Evolutionary conservation across 2,888 invertebrate species (phyloP).

Genomic region (Ophion slaviceki): DNA sequence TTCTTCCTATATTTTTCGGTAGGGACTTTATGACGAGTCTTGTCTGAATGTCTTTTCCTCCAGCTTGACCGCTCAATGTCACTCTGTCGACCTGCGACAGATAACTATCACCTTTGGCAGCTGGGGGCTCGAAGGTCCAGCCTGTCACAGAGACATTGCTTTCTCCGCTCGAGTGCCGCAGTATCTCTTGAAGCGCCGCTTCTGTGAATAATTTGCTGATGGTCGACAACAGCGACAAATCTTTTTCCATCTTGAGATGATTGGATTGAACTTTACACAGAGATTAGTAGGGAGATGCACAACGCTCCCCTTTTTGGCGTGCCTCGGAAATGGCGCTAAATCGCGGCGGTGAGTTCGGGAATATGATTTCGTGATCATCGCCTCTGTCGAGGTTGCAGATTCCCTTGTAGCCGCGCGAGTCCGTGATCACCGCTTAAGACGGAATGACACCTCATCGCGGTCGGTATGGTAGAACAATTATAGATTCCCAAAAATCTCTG

Average conservation of each 20-base stretch:
- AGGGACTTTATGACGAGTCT: slow-evolving; percentile 88
- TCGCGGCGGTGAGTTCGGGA: fast-evolving
- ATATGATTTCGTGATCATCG: no score
- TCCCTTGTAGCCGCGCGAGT: no score
- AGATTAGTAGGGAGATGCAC: no score
- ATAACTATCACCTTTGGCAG: slow-evolving; percentile 89
- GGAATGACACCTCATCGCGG: no score
- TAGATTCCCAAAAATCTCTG: no score
- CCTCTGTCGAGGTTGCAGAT: no score
- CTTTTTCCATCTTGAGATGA: slow-evolving; percentile 56
- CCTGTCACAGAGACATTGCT: slow-evolving; percentile 79
- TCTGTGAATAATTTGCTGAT: slow-evolving; percentile 81
- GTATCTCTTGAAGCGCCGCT: slow-evolving; percentile 82
- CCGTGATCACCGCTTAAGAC: no score
- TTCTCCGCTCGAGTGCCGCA: slow-evolving; percentile 78
- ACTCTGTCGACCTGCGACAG: slow-evolving; percentile 88
- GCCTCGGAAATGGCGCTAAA: no score
- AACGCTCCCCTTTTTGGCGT: no score
- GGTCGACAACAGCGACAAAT: slow-evolving; percentile 61
- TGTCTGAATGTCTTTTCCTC: slow-evolving; percentile 80
- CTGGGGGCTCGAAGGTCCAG: slow-evolving; percentile 83
- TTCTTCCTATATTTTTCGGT: slow-evolving; percentile 87
- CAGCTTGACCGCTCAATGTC: slow-evolving; percentile 84
- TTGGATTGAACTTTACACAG: neutral
- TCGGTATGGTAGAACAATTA: no score